Conservation (phyloP, 2,888 invertebrate genomes). For the Lasiommata megera region DNA sequence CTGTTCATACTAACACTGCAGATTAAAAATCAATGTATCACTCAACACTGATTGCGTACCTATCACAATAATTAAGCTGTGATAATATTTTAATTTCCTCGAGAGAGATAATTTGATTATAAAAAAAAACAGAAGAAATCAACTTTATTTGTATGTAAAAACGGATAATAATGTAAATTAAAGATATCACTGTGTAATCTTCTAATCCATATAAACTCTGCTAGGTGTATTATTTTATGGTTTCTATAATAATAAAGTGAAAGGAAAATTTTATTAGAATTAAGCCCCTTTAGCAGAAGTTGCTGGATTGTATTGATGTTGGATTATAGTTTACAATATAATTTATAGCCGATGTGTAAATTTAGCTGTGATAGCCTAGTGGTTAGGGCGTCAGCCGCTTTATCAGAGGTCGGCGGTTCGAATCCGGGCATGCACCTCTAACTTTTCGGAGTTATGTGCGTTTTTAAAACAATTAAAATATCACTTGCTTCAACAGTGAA, state of each 20-base stretch:
- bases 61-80: constrained; percentile 5
- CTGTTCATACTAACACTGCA: background rate
- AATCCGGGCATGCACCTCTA: too few relatives aligned
- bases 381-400: too few relatives aligned
- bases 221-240: too few relatives aligned
- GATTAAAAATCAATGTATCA: constrained; percentile 9
- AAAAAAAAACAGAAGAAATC: background rate
- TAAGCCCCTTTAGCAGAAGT: background rate
- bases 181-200: constrained; percentile 4
- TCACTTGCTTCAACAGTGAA: too few relatives aligned
- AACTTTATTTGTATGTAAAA: background rate
- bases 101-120: background rate
- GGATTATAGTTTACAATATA: background rate
- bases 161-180: background rate
- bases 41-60: constrained; percentile 12
- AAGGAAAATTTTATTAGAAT: background rate
- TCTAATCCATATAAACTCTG: constrained; percentile 1
- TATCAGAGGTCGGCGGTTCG: too few relatives aligned
- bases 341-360: constrained; percentile 1
- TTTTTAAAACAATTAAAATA: too few relatives aligned
- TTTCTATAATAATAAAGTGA: background rate
- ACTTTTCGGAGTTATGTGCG: too few relatives aligned
- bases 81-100: constrained; percentile 17
- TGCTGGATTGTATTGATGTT: background rate
- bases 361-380: too few relatives aligned